Evolutionary conservation across 64 coral and sea anemone genomes (phyloP).

Genomic region (Montipora efflorescens): DNA sequence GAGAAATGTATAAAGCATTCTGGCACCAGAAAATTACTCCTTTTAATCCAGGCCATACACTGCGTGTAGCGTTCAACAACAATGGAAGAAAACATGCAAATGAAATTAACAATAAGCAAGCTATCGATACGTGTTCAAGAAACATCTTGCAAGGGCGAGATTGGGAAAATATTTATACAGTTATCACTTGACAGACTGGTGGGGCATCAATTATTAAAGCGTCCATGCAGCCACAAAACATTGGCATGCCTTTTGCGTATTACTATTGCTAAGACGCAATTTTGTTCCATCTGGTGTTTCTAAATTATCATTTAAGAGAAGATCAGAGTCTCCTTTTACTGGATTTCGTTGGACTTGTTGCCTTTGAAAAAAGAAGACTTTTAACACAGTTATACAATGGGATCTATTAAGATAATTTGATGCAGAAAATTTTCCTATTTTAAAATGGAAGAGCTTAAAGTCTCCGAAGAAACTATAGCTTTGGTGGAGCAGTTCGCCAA

Average conservation of each 20-base stretch:
- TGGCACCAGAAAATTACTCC: no score
- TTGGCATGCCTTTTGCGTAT: neutral
- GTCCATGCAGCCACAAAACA: neutral
- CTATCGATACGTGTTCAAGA: neutral
- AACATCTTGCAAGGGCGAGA: neutral
- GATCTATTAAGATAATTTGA: no score
- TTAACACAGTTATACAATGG: neutral
- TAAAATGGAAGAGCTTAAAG: constrained; percentile 30
- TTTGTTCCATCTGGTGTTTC: neutral
- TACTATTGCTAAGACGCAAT: neutral
- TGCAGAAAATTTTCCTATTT: neutral
- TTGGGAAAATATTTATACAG: neutral
- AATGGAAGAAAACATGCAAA: neutral
- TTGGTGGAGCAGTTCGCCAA: neutral
- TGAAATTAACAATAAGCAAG: neutral
- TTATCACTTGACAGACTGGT: neutral
- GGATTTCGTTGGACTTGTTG: neutral
- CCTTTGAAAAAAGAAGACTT: neutral
- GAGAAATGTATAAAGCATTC: no score
- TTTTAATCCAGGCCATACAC: no score
- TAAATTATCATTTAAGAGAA: no score
- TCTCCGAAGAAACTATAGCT: neutral
- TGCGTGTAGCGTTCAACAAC: no score
- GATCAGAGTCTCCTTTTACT: neutral
- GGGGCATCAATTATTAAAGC: neutral